These are phyloP conservation scores for Ophraella communa DNA, from an alignment of 2,888 invertebrate species.

Conservation along the genomic window DNA sequence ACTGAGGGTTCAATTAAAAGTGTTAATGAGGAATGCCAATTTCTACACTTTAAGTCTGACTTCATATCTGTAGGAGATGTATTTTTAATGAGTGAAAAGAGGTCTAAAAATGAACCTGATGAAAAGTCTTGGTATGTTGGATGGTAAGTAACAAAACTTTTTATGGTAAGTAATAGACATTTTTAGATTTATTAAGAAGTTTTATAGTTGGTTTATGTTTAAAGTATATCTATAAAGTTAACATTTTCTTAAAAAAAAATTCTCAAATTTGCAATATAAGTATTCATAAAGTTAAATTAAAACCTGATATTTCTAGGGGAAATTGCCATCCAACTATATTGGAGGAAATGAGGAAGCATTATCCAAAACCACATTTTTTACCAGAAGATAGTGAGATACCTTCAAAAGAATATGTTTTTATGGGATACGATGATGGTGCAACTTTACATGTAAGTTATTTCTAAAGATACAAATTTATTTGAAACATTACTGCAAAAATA, in stretches of 20 bases:
- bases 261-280: no score
- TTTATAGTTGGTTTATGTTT: no score
- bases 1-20: constrained; percentile 76
- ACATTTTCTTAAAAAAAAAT: no score
- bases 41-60: constrained; percentile 85
- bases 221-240: no score
- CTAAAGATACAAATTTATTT: background rate
- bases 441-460: constrained; percentile 82
- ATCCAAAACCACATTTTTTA: constrained; percentile 82
- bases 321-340: constrained; percentile 87
- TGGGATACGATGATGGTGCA: constrained; percentile 90
- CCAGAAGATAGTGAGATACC: constrained; percentile 90
- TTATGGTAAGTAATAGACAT: background rate
- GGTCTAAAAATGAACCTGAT: constrained; percentile 68
- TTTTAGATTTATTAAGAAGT: no score
- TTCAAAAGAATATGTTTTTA: constrained; percentile 87
- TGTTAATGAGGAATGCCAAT: constrained; percentile 83
- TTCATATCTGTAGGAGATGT: constrained; percentile 78
- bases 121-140: constrained; percentile 88
- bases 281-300: no score
- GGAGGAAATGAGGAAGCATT: constrained; percentile 75
- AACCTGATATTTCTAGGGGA: constrained; percentile 64
- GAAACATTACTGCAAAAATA: no score
- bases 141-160: constrained; percentile 67
- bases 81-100: constrained; percentile 73